Evolutionary conservation across 1,140 invertebrate species (phyloP).

Genomic region (Eriocheir sinensis): DNA sequence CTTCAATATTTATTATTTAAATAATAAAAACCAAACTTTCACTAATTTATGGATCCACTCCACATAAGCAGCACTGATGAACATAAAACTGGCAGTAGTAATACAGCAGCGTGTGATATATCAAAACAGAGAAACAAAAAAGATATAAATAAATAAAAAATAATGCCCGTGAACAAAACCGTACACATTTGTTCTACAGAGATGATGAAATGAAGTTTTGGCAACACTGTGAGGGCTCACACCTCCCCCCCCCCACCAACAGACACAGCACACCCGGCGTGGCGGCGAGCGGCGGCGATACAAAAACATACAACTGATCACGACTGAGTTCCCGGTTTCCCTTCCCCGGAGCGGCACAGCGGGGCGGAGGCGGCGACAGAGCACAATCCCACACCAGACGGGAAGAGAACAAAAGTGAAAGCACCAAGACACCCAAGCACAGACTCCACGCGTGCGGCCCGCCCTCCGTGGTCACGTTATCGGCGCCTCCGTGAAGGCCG

Average conservation of each 20-base stretch:
- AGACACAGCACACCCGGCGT: neutral
- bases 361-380: neutral
- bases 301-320: neutral
- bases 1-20: neutral
- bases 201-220: neutral
- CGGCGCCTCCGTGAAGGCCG: neutral
- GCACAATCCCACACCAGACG: neutral
- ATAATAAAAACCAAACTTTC: constrained; percentile 2
- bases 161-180: too few relatives aligned
- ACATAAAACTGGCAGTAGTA: neutral
- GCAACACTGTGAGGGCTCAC: neutral
- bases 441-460: neutral
- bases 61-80: neutral
- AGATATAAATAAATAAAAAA: neutral
- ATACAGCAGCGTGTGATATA: neutral
- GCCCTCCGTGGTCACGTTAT: neutral
- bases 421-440: neutral
- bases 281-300: neutral
- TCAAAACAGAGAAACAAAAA: neutral
- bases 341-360: neutral
- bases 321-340: neutral
- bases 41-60: neutral
- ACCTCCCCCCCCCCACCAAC: neutral
- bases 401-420: constrained; percentile 5
- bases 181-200: too few relatives aligned